phyloP scores from a whole-genome alignment of 2,797 vertebrate species.

The Danio kyathit region DNA sequence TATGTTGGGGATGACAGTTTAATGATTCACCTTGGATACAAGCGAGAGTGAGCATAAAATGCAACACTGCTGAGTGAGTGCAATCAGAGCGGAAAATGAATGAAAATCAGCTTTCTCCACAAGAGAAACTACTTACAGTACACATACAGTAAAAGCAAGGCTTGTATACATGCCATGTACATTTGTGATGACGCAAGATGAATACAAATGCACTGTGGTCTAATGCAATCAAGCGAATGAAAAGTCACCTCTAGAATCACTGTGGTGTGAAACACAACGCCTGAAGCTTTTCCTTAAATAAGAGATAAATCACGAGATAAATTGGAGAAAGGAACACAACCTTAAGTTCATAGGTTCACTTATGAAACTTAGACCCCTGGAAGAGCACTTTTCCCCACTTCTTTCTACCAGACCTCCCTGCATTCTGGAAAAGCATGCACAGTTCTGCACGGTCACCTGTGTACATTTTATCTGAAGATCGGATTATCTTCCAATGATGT shows the following conservation, averaged over 20 bases:
- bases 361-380: background rate
- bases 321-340: background rate
- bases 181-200: too few species aligned
- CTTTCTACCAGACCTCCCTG: slow-evolving; percentile 48
- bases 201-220: background rate
- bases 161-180: too few species aligned
- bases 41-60: background rate
- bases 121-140: too few species aligned
- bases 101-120: too few species aligned
- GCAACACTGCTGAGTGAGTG: too few species aligned
- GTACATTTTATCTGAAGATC: slow-evolving; percentile 38
- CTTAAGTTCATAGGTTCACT: background rate
- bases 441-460: slow-evolving; percentile 55
- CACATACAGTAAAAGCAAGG: too few species aligned
- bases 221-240: background rate
- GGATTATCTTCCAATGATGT: background rate
- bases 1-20: background rate
- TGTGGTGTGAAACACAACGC: background rate
- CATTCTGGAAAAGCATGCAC: slow-evolving; percentile 37
- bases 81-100: too few species aligned
- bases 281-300: background rate
- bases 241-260: background rate
- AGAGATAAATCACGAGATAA: background rate
- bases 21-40: background rate
- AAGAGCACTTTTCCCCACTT: slow-evolving; percentile 30